Conservation (phyloP, 2,797 vertebrate genomes). For the Liasis olivaceus region DNA sequence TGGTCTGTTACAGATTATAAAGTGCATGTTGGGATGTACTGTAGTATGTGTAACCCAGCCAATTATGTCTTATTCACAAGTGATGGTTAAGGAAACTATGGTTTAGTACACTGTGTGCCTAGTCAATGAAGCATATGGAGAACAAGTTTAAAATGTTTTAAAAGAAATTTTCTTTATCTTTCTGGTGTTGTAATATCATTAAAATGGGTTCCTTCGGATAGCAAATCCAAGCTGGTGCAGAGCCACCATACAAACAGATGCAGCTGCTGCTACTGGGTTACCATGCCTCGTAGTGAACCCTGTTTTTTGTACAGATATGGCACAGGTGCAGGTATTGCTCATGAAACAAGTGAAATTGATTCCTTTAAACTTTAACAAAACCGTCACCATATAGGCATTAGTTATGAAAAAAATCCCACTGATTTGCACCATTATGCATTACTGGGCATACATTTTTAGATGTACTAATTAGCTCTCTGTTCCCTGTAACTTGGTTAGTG, state of each 20-base stretch:
- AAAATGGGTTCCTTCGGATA: neutral
- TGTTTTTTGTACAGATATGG: neutral
- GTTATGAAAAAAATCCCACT: neutral
- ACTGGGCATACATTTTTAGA: slow-evolving; percentile 11
- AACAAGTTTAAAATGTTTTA: no score
- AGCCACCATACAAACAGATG: neutral
- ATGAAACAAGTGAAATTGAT: no score
- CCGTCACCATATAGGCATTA: no score
- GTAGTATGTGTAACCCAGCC: neutral
- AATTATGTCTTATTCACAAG: neutral
- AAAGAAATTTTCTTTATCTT: neutral
- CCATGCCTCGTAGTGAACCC: neutral
- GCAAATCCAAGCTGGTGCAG: neutral
- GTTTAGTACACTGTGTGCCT: neutral
- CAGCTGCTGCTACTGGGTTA: neutral
- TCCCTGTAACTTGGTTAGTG: neutral
- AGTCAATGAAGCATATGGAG: no score
- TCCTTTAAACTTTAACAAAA: neutral
- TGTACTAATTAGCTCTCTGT: slow-evolving; percentile 12
- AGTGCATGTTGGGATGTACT: neutral
- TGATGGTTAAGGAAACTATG: neutral
- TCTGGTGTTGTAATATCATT: neutral
- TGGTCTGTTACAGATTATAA: neutral
- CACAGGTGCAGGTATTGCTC: no score
- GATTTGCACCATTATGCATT: neutral